phyloP scores from a whole-genome alignment of 2,797 vertebrate species.

The Pseudochromis fuscus region DNA sequence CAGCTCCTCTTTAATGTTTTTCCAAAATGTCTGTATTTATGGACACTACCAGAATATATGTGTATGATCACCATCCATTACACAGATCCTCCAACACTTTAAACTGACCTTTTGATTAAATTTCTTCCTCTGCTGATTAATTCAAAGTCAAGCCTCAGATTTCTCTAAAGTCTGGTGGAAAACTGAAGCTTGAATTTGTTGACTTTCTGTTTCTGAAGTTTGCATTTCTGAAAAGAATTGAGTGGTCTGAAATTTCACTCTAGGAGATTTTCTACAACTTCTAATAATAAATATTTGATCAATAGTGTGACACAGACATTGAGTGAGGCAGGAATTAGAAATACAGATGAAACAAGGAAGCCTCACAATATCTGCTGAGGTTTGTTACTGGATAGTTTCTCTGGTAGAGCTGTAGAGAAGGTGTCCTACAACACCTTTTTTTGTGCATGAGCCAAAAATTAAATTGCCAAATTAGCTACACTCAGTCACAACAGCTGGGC shows the following conservation, averaged over 20 bases:
- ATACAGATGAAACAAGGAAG: not conserved
- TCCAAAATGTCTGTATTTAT: no score
- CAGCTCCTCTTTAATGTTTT: no score
- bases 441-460: conserved; percentile 13
- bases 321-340: not conserved
- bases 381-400: not conserved
- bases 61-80: no score
- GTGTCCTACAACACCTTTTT: no score
- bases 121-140: not conserved
- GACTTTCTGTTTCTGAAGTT: not conserved
- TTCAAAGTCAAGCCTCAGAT: no score
- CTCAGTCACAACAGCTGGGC: conserved; percentile 3
- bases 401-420: not conserved
- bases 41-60: no score
- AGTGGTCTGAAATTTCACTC: no score
- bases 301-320: no score
- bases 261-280: not conserved
- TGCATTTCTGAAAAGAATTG: not conserved
- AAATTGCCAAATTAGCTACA: not conserved
- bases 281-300: not conserved
- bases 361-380: not conserved
- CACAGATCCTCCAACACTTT: no score
- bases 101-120: conserved; percentile 4
- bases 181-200: not conserved
- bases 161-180: not conserved